Evolutionary conservation across 2,888 invertebrate species (phyloP), one percentile per base, ranked within the genome.

Genomic region (Microctonus hyperodae): DNA sequence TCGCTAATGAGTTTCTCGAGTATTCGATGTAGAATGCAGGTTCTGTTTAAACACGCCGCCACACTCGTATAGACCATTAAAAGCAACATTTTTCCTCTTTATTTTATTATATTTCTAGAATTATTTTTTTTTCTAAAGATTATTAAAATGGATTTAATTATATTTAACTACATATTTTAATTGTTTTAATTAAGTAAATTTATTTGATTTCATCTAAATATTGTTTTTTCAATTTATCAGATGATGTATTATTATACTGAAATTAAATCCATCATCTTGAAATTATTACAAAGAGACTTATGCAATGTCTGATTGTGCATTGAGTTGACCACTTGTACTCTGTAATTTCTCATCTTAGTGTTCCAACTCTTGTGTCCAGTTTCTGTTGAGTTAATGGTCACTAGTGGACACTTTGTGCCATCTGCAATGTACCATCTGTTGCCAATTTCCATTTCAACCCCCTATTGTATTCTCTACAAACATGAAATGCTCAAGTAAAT

Each of bases 1-100:
- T 80, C 79, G 72, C 77, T 80, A 79, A 80, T 79, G 81, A 81
- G 80, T 80, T 81, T 81, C 79, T 74, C 76, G 75, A 74, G 73
- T 77, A 78, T 77, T 77, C 76, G 77, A 79, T 76, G 79, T 73
- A 77, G 78, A 78, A 79, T 81, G 79, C 77, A 79, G 44, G 16
- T 72, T 77, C 78, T 77, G 76, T 79, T 78, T 77, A 77, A 79
- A 79, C 76, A 79, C 48, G 9, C 44, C 28, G 2, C 33, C 6
- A 16, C 25, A 48, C 10, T 23, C 40, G 3, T 11, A 7, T 28
- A 28, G 7, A 7, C 28, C 7, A 28, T 28, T 28, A n/a, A n/a
- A n/a, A n/a, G n/a, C n/a, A n/a, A n/a, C n/a, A n/a, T n/a, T n/a
- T n/a, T n/a, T n/a, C n/a, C n/a, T n/a, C n/a, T n/a, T n/a, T n/a